Evolutionary conservation across 2,797 vertebrate genomes (phyloP).

Genomic region (Typhlichthys eigenmanni): DNA sequence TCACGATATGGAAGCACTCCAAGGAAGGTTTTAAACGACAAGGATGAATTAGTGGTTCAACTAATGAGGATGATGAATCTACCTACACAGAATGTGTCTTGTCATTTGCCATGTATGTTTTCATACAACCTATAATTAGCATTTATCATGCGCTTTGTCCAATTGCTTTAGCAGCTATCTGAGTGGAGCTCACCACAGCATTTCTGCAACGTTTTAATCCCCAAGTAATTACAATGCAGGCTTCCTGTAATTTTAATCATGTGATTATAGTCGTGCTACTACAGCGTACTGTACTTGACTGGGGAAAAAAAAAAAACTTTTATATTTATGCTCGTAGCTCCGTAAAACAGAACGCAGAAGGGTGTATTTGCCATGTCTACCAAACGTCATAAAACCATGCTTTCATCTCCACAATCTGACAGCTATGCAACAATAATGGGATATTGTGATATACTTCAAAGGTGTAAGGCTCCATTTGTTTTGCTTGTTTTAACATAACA

Average conservation of each 20-base stretch:
- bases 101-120: slow-evolving; percentile 19
- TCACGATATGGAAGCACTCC: slow-evolving; percentile 38
- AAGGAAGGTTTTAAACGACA: slow-evolving; percentile 24
- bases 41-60: slow-evolving; percentile 24
- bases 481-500: slow-evolving; percentile 61
- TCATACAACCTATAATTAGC: slow-evolving; percentile 12
- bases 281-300: background rate
- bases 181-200: background rate
- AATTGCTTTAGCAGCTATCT: slow-evolving; percentile 16
- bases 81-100: background rate
- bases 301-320: background rate
- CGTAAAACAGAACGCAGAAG: slow-evolving; percentile 11
- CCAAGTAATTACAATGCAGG: background rate
- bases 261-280: background rate
- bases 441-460: slow-evolving; percentile 56
- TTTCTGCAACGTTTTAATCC: background rate
- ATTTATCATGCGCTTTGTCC: background rate
- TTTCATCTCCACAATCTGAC: slow-evolving; percentile 44
- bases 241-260: background rate
- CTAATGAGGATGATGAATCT: slow-evolving; percentile 16
- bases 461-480: slow-evolving; percentile 41
- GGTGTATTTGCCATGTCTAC: slow-evolving; percentile 39
- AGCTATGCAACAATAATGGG: slow-evolving; percentile 40
- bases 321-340: background rate
- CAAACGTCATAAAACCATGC: slow-evolving; percentile 37